These are phyloP conservation scores for Nematolebias whitei DNA, from an alignment of 2,113 vertebrate species.

Conservation along the genomic window DNA sequence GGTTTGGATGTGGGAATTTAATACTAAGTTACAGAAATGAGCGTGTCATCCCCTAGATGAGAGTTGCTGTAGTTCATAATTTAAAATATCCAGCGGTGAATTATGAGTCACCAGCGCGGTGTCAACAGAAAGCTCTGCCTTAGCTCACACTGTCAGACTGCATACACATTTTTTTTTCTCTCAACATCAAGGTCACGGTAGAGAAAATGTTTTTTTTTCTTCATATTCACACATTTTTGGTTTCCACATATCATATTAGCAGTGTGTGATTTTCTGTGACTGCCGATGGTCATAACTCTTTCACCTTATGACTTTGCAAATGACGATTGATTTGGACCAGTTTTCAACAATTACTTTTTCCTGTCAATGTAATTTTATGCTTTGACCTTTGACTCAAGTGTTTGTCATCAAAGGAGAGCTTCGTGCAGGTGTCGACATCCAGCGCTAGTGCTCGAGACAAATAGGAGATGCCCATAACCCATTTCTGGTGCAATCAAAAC, in stretches of 20 bases:
- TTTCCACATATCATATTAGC: conserved; percentile 23
- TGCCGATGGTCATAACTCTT: not conserved
- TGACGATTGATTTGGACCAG: too few species aligned
- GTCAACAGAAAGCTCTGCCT: conserved; percentile 57
- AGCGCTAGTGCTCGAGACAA: too few species aligned
- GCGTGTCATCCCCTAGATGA: conserved; percentile 41
- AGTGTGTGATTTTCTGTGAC: conserved; percentile 11
- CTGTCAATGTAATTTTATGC: too few species aligned
- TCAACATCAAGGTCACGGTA: conserved; percentile 54
- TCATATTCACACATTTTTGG: conserved; percentile 28
- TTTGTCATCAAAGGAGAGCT: too few species aligned
- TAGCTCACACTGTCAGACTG: conserved; percentile 55
- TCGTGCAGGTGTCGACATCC: too few species aligned
- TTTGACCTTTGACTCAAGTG: too few species aligned
- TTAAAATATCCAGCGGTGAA: conserved; percentile 59
- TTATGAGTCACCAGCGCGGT: conserved; percentile 54
- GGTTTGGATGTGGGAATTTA: conserved; percentile 12
- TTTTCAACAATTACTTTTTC: too few species aligned
- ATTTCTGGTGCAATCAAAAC: too few species aligned
- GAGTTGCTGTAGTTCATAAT: conserved; percentile 55
- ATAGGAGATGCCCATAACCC: too few species aligned
- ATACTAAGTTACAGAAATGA: conserved; percentile 34
- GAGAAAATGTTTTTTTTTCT: conserved; percentile 23
- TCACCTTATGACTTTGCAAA: conserved; percentile 14
- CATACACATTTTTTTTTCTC: conserved; percentile 33